Conservation (phyloP, 2,888 invertebrate genomes). For the Tinea trinotella region DNA sequence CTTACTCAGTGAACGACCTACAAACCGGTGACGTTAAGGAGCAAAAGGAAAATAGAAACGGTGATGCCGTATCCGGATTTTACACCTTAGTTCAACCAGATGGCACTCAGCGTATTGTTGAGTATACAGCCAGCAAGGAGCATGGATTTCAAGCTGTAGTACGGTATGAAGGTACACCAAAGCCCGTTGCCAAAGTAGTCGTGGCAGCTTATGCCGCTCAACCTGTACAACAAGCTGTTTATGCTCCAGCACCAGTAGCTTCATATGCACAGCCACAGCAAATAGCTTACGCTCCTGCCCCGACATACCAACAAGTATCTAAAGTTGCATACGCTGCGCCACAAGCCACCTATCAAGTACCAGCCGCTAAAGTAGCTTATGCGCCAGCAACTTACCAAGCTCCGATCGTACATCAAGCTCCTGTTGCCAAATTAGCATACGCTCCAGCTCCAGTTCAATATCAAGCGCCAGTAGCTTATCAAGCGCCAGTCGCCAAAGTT, state of each 20-base stretch:
- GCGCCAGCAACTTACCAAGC: slow-evolving; percentile 18
- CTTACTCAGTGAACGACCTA: slow-evolving; percentile 26
- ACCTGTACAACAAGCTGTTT: slow-evolving; percentile 1
- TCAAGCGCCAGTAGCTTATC: slow-evolving; percentile 23
- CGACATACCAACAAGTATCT: slow-evolving; percentile 22
- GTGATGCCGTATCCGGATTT: slow-evolving; percentile 26
- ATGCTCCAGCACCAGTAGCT: slow-evolving; percentile 4
- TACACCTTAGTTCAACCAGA: slow-evolving; percentile 27
- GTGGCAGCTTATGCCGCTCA: not conserved
- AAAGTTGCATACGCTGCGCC: slow-evolving; percentile 24
- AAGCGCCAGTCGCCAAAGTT: slow-evolving; percentile 31
- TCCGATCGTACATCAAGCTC: not conserved
- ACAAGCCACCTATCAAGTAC: not conserved
- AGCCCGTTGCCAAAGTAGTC: slow-evolving; percentile 1
- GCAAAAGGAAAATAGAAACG: slow-evolving; percentile 26
- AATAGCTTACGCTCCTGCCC: slow-evolving; percentile 28
- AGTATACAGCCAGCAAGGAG: slow-evolving; percentile 26
- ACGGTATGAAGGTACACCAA: slow-evolving; percentile 22
- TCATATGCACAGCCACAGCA: slow-evolving; percentile 27
- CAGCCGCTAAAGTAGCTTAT: slow-evolving; percentile 22
- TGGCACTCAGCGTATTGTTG: slow-evolving; percentile 26
- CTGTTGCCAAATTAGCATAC: not conserved
- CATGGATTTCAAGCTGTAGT: slow-evolving; percentile 27
- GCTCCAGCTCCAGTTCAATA: slow-evolving; percentile 3
- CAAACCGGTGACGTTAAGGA: slow-evolving; percentile 27